Conservation (phyloP, 2,888 invertebrate species). For the Latrodectus hesperus region DNA sequence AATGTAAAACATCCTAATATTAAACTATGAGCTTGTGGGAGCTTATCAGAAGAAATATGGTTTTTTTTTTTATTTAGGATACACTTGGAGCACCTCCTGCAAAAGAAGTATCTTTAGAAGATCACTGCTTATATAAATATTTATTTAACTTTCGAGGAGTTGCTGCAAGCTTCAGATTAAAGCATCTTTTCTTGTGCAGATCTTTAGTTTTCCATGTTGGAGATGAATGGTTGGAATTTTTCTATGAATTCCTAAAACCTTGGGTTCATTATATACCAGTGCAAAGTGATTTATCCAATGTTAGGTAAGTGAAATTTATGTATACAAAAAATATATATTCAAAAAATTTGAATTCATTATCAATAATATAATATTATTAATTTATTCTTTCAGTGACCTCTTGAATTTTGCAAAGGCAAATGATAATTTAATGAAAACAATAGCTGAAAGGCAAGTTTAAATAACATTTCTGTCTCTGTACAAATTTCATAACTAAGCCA, state of each 20-base stretch:
- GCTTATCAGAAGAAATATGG: neutral
- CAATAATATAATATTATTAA: neutral
- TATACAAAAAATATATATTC: neutral
- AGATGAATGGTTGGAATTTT: conserved; percentile 95
- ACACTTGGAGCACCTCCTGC: conserved; percentile 90
- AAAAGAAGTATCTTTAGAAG: conserved; percentile 88
- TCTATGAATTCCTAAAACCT: conserved; percentile 90
- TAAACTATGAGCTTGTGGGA: too few species aligned
- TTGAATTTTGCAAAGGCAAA: conserved; percentile 85
- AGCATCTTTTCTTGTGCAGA: conserved; percentile 93
- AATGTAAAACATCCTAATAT: too few species aligned
- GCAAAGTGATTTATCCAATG: conserved; percentile 81
- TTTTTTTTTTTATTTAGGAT: conserved; percentile 79
- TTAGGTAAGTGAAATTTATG: conserved; percentile 78
- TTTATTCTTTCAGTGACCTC: conserved; percentile 77
- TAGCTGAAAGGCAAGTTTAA: conserved; percentile 80
- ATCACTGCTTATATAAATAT: conserved; percentile 88
- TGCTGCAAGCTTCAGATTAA: conserved; percentile 96
- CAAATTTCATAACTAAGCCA: too few species aligned
- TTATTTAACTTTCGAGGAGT: conserved; percentile 97
- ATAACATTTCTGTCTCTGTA: neutral
- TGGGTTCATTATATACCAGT: conserved; percentile 98
- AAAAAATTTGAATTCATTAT: neutral
- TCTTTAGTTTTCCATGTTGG: conserved; percentile 96
- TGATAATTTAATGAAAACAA: conserved; percentile 83